phyloP scores from a whole-genome alignment of 2,888 invertebrate genomes.

The Eledone cirrhosa region DNA sequence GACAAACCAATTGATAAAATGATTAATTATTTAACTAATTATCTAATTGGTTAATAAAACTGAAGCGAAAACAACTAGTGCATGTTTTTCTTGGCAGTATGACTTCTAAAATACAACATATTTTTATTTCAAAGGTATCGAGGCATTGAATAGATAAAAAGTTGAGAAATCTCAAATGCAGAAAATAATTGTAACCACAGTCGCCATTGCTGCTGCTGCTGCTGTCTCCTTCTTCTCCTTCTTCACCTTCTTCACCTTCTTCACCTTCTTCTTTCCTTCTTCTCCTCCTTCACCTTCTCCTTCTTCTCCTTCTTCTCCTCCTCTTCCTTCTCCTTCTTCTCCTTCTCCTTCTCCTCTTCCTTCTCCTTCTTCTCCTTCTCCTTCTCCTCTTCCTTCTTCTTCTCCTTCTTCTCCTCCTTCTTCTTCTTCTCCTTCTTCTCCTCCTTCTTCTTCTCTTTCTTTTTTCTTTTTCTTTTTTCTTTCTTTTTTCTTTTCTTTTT shows the following conservation, averaged over 20 bases:
- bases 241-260: too few relatives aligned
- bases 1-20: too few relatives aligned
- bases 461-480: background rate
- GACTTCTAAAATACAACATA: too few relatives aligned
- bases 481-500: background rate
- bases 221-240: background rate
- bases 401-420: background rate
- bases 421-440: background rate
- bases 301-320: background rate
- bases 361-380: background rate
- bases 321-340: background rate
- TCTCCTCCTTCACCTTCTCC: background rate
- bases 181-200: too few relatives aligned
- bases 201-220: too few relatives aligned
- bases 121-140: background rate
- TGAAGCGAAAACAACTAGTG: too few relatives aligned
- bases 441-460: background rate
- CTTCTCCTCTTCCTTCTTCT: background rate
- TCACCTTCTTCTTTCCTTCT: conserved; percentile 21
- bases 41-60: too few relatives aligned
- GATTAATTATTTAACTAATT: too few relatives aligned
- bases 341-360: background rate
- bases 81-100: too few relatives aligned
- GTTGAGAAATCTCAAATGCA: too few relatives aligned
- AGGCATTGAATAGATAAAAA: too few relatives aligned